phyloP scores from a whole-genome alignment of 2,888 invertebrate species.

The Idaea straminata region DNA sequence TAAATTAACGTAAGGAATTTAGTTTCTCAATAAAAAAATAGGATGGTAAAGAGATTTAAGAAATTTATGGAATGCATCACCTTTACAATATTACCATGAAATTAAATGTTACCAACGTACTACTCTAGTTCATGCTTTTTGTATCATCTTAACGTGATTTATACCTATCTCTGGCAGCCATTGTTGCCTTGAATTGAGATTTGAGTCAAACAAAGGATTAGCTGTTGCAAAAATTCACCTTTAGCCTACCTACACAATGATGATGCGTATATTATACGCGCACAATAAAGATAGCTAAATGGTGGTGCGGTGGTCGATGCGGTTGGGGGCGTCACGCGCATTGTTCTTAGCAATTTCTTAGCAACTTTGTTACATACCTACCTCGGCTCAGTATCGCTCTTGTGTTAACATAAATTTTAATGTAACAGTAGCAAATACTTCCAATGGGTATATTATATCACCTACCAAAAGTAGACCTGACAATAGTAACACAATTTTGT shows the following conservation, averaged over 20 bases:
- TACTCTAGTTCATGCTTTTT: neutral
- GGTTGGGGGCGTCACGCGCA: slow-evolving; percentile 32
- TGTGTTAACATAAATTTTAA: neutral
- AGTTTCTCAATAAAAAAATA: no score
- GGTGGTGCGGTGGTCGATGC: slow-evolving; percentile 31
- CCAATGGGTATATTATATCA: neutral
- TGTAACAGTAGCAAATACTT: neutral
- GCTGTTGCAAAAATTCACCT: slow-evolving; percentile 40
- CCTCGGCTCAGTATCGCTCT: neutral
- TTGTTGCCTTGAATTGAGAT: slow-evolving; percentile 41
- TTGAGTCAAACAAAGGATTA: slow-evolving; percentile 49
- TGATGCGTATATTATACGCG: slow-evolving; percentile 47
- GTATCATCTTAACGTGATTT: neutral
- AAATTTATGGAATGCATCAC: no score
- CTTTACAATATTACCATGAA: neutral
- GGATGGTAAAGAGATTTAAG: no score
- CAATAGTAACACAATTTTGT: no score
- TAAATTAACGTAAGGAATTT: no score
- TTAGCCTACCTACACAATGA: slow-evolving; percentile 38
- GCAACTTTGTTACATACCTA: slow-evolving; percentile 10
- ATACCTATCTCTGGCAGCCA: slow-evolving; percentile 1
- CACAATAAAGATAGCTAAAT: slow-evolving; percentile 38
- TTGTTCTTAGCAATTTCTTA: slow-evolving; percentile 33
- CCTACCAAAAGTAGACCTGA: no score
- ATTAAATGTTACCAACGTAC: neutral